Evolutionary conservation across 2,888 invertebrate species (phyloP).

Genomic region (Belgica antarctica): DNA sequence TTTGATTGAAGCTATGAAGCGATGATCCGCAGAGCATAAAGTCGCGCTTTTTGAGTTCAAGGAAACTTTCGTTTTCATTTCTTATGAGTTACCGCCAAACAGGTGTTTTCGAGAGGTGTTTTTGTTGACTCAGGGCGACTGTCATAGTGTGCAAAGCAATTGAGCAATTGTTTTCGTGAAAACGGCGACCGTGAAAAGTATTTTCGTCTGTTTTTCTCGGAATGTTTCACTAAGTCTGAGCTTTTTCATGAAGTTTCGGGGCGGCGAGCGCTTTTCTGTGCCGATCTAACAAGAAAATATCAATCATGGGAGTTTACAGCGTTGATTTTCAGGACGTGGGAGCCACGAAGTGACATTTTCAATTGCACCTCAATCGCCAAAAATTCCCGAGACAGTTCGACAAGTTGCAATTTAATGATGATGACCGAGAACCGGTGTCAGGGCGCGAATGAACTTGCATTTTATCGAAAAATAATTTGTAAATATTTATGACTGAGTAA

Average conservation of each 20-base stretch:
- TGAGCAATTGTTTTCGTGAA: too few relatives aligned
- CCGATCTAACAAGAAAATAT: too few relatives aligned
- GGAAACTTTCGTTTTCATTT: constrained; percentile 17
- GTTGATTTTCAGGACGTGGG: not conserved
- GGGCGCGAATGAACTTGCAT: not conserved
- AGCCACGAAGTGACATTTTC: not conserved
- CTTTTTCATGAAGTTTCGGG: too few relatives aligned
- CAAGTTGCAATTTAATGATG: constrained; percentile 1
- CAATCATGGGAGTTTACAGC: too few relatives aligned
- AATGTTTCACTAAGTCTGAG: too few relatives aligned
- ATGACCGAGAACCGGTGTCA: not conserved
- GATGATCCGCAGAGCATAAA: not conserved
- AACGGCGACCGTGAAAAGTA: too few relatives aligned
- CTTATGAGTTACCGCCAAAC: not conserved
- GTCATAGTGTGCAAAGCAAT: constrained; percentile 17
- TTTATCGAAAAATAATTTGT: not conserved
- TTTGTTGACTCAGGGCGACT: constrained; percentile 3
- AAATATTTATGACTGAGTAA: too few relatives aligned
- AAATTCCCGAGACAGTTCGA: not conserved
- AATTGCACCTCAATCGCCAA: constrained; percentile 1
- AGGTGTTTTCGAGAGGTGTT: constrained; percentile 11
- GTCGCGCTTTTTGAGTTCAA: not conserved
- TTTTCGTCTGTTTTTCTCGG: too few relatives aligned
- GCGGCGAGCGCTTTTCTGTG: too few relatives aligned
- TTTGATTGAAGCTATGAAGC: not conserved